These are phyloP conservation scores for Alca torda DNA, from an alignment of 2,797 vertebrate species.

Conservation along the genomic window DNA sequence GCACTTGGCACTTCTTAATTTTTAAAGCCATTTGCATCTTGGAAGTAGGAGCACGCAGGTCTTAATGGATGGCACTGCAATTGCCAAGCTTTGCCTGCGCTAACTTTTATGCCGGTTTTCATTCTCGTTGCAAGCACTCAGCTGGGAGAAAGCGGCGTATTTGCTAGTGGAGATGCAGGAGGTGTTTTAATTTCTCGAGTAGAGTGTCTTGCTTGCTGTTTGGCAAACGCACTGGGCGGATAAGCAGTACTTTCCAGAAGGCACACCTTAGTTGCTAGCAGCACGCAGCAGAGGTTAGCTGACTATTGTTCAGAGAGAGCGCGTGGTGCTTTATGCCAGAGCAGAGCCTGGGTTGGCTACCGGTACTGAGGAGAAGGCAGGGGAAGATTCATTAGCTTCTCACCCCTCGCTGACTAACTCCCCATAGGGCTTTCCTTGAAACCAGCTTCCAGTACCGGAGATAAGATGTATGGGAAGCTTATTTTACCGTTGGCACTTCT, in stretches of 20 bases:
- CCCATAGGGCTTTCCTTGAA: constrained; percentile 58
- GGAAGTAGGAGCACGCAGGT: neutral
- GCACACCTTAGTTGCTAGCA: constrained; percentile 39
- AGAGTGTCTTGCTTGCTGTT: neutral
- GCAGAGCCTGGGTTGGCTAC: neutral
- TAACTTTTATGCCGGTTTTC: neutral
- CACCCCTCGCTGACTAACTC: constrained; percentile 9
- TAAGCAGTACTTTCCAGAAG: constrained; percentile 45
- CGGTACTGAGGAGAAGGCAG: neutral
- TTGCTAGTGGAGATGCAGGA: neutral
- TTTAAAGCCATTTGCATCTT: constrained; percentile 24
- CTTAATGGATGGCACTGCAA: neutral
- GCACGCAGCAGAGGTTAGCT: neutral
- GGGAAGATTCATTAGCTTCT: neutral
- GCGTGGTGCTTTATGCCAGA: neutral
- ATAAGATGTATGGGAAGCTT: constrained; percentile 4
- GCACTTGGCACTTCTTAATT: constrained; percentile 2
- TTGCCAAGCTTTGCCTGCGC: neutral
- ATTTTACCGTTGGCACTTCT: constrained; percentile 4
- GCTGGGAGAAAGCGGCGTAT: accelerated
- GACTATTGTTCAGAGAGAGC: constrained; percentile 6
- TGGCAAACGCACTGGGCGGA: neutral
- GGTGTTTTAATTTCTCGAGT: neutral
- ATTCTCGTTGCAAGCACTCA: accelerated
- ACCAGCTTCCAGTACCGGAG: neutral